Base-by-base conservation (phyloP, 2,888 invertebrate species). In the Andrena camellia region DNA sequence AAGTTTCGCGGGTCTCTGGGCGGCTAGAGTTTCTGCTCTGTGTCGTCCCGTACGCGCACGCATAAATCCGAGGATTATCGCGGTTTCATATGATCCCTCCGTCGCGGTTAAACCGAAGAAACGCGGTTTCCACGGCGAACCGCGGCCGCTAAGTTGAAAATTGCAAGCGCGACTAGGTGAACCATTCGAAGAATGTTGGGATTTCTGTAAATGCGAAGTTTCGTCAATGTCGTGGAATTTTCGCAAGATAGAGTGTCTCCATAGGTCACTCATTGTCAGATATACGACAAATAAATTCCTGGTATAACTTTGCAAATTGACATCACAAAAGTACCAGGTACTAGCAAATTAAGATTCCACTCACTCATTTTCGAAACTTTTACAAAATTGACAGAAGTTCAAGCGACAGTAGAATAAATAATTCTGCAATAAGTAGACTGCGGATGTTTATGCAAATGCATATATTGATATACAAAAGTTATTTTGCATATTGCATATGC, bases 21-120 rank as follows among this genome's bases (percentile, higher is more conserved):
- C 73, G 78, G 75, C 60, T 77, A 50, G 78, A 78, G 88, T 81
- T 81, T 83, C 82, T 75, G 86, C 64, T 64, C 33, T 8, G 26
- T 42, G 85, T 76, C 83, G 75, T 64, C 64, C 62, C 67, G 76
- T 66, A 83, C 83, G 85, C 86, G 74, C 80, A 79, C 87, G 88
- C 88, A 81, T 88, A 88, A 88, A 88, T 88, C 85, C 52, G 20
- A 6, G 76, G 74, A 84, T 84, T 86, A 89, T 86, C 83, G 85
- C 63, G 81, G 69, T 77, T 66, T 76, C 62, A 35, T 75, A 57
- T 54, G 74, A 84, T 82, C 73, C 70, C 52, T 29, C 17, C 50
- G 48, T 50, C 48, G 20, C 48, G 59, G 74, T 67, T 64, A 42
- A 71, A 31, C 68, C 62, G 59, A 73, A 42, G 59, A 33, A 68